These are phyloP conservation scores for Mirounga angustirostris DNA, from an alignment of 2,113 vertebrate species.

Conservation along the genomic window DNA sequence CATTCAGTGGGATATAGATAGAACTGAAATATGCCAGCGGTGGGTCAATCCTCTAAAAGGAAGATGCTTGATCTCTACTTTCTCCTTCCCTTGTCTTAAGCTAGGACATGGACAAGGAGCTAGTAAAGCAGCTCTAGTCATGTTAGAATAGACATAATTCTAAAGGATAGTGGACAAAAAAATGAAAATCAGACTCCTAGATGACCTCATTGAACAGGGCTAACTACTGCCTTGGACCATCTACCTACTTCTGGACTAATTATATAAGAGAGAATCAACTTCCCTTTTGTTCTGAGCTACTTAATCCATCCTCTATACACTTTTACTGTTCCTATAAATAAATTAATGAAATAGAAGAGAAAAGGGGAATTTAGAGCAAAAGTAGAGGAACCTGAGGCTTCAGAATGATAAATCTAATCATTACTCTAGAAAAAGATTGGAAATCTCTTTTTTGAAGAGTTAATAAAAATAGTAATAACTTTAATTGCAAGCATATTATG, in stretches of 20 bases:
- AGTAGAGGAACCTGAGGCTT: background rate
- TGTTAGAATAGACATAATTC: background rate
- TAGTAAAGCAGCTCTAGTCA: background rate
- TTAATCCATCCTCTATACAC: background rate
- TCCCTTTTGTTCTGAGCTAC: background rate
- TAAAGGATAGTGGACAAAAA: background rate
- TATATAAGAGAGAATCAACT: background rate
- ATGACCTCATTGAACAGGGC: background rate
- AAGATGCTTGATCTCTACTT: background rate
- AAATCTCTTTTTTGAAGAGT: background rate
- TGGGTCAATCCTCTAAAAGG: background rate
- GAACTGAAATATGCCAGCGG: background rate
- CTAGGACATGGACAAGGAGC: background rate
- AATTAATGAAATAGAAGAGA: background rate
- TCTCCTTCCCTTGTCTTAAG: background rate
- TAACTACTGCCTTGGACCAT: too few relatives aligned
- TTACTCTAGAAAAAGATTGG: background rate
- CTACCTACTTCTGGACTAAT: background rate
- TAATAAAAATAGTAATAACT: conserved; percentile 9
- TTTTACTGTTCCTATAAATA: background rate
- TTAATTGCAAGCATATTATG: background rate
- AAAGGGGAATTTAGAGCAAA: conserved; percentile 1
- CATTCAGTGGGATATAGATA: background rate
- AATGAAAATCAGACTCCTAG: background rate
- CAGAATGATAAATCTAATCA: background rate